Percentiles rank a stretch among this genome's conserved stretches.
Evolutionary conservation across 1,140 invertebrate genomes (phyloP).

Genomic region (Philotrypesis tridentata): DNA sequence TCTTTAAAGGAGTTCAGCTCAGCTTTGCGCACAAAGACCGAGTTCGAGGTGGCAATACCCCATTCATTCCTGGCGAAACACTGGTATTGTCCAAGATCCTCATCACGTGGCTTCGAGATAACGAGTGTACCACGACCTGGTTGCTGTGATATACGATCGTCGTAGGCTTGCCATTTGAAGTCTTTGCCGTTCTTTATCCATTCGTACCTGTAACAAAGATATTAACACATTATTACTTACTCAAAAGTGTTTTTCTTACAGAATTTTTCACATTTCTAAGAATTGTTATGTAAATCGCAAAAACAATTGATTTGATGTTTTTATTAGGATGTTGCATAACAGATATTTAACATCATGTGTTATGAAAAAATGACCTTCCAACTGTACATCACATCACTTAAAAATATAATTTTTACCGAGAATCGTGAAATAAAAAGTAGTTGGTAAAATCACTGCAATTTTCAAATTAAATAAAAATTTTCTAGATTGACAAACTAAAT

Average conservation of each 20-base stretch:
- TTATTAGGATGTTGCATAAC: background rate
- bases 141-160: slow-evolving; percentile 94
- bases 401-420: background rate
- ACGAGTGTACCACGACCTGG: slow-evolving; percentile 93
- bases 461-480: background rate
- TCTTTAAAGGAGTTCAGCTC: slow-evolving; percentile 95
- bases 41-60: slow-evolving; percentile 95
- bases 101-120: slow-evolving; percentile 89
- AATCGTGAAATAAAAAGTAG: background rate
- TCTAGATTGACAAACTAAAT: no score
- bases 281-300: background rate
- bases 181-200: slow-evolving; percentile 98
- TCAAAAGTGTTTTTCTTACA: background rate
- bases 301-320: background rate
- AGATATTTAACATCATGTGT: background rate
- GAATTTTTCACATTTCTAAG: background rate
- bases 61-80: slow-evolving; percentile 97
- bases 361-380: background rate
- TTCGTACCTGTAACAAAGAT: slow-evolving; percentile 80
- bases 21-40: slow-evolving; percentile 95
- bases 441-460: background rate
- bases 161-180: slow-evolving; percentile 92
- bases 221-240: background rate
- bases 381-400: no score
- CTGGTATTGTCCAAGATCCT: slow-evolving; percentile 97